phyloP scores from a whole-genome alignment of 1,140 invertebrate genomes.

The Sinella curviseta region DNA sequence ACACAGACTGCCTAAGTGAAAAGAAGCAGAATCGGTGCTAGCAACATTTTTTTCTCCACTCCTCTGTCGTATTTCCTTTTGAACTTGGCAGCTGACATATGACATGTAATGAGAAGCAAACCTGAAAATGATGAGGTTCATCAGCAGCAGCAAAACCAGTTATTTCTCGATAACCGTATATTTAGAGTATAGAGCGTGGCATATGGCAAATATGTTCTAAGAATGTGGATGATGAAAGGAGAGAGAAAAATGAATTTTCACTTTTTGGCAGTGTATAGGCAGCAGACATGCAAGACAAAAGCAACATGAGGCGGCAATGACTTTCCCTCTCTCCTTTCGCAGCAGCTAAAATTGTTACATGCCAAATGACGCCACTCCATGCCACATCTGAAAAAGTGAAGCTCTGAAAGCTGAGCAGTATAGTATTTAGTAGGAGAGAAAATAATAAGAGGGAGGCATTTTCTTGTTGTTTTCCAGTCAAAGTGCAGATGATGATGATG shows the following conservation, averaged over 20 bases:
- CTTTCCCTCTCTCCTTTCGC: background rate
- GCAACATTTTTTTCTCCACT: too few relatives aligned
- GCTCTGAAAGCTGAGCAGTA: background rate
- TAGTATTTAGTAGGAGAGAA: background rate
- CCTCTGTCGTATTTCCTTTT: slow-evolving; percentile 10
- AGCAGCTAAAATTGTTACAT: slow-evolving; percentile 5
- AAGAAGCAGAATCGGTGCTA: too few relatives aligned
- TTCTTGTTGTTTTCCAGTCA: background rate
- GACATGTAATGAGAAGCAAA: slow-evolving; percentile 23
- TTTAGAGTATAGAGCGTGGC: too few relatives aligned
- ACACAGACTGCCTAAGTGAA: too few relatives aligned
- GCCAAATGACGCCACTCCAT: slow-evolving; percentile 25
- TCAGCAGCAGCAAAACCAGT: background rate
- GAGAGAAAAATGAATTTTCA: slow-evolving; percentile 26
- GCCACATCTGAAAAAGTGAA: background rate
- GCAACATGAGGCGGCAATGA: slow-evolving; percentile 14
- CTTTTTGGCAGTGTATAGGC: too few relatives aligned
- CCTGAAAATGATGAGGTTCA: slow-evolving; percentile 27
- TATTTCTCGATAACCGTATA: background rate
- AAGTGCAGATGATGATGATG: background rate
- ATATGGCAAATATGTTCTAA: background rate
- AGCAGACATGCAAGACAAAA: too few relatives aligned
- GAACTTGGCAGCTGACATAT: slow-evolving; percentile 21
- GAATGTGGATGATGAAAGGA: background rate
- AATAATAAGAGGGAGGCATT: too few relatives aligned